Base-by-base conservation (phyloP, 2,113 vertebrate genomes). In the Octodon degus region DNA sequence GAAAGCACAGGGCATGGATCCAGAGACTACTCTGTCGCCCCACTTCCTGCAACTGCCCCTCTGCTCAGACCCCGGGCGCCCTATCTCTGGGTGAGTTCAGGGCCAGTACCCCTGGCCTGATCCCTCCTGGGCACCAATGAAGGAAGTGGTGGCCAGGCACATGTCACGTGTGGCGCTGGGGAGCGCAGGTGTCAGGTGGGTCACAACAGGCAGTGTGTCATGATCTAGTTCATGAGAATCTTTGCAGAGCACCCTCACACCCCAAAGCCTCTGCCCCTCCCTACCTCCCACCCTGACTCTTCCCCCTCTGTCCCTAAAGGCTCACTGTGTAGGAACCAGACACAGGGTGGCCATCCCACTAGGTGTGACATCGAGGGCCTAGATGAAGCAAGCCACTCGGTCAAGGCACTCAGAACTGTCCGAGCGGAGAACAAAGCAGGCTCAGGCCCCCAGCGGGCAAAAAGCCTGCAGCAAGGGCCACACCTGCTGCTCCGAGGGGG, bases 191-290 rank as follows among this genome's bases (percentile, higher is more conserved):
- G 14, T 79, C 27, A 37, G 47, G 62, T 0, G 9, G 12, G 17
- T 34, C 0, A 0, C 3, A 34, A 7, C 17, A 27, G 0, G 2
- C 3, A 91, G 67, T 17, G 14, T 62, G 8, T 40, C 16, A 1
- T 30, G 65, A 86, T 58, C 30, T 47, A n/a, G 58, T 20, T 43
- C 30, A 65, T 0, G 19, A 0, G 65, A 53, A 43, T 40, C 32
- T 47, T 8, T 0, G 1, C 13, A 81, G 63, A 53, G 7, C 47
- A 74, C 19, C 30, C 62, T 30, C 0, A 11, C 0, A 7, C 1
- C 80, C 63, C 16, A 0, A 6, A 60, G 58, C 20, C 40, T 47
- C 58, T 47, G 14, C 32, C 25, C 43, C 53, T 81, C 30, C 11
- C 24, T 43, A 10, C 1, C 25, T 40, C 37, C 34, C 13, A 1